phyloP scores from a whole-genome alignment of 2,888 invertebrate species.

The Busseola fusca region DNA sequence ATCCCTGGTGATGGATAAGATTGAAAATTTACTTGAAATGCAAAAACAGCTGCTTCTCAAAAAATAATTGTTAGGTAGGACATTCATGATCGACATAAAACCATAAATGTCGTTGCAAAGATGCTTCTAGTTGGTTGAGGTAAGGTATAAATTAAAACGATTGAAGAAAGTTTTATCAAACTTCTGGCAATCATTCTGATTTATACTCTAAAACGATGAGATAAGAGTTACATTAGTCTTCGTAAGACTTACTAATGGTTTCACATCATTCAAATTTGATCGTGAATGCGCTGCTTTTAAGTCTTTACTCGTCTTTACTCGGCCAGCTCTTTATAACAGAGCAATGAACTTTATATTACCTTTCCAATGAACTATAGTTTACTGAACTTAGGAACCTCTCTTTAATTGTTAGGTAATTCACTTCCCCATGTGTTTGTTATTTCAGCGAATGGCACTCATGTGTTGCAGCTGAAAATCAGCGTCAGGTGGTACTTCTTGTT shows the following conservation, averaged over 20 bases:
- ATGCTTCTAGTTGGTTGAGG: not conserved
- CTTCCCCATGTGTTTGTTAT: too few relatives aligned
- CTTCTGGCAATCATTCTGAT: not conserved
- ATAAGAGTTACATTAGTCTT: not conserved
- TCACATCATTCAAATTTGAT: not conserved
- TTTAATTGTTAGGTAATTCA: slow-evolving; percentile 4
- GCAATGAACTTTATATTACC: not conserved
- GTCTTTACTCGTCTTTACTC: too few relatives aligned
- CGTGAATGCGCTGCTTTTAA: not conserved
- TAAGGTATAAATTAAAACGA: not conserved
- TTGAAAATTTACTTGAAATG: not conserved
- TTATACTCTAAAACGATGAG: not conserved
- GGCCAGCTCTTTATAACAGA: not conserved
- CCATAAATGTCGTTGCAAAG: not conserved
- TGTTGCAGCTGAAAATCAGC: too few relatives aligned
- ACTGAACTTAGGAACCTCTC: not conserved
- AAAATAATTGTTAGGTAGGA: not conserved
- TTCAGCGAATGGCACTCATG: too few relatives aligned
- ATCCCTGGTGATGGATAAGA: too few relatives aligned
- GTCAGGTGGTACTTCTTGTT: too few relatives aligned
- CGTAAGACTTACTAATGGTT: not conserved
- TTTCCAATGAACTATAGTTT: not conserved
- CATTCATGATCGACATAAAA: not conserved
- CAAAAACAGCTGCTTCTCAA: not conserved
- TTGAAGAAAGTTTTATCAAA: not conserved